Evolutionary conservation across 92 coral and sea anemone genomes (phyloP).

Genomic region (Porites divaricata): DNA sequence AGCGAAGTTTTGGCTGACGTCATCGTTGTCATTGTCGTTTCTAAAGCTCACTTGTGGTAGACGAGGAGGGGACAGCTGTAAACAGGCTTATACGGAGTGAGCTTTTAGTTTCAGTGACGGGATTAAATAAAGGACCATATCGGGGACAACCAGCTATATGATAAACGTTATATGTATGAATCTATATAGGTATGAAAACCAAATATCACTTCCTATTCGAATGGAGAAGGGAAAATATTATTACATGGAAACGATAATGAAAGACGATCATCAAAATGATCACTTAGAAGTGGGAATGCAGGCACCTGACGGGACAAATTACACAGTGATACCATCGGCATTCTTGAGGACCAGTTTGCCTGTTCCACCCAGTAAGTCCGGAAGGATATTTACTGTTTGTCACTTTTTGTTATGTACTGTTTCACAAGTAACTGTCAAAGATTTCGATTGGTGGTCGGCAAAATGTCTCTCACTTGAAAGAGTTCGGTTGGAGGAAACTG

Average conservation of each 20-base stretch:
- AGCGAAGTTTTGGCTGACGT: too few species aligned
- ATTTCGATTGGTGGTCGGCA: too few species aligned
- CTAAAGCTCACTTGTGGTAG: too few species aligned
- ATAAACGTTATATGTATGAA: not conserved
- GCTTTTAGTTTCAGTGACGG: too few species aligned
- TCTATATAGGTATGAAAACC: not conserved
- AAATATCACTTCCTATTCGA: slow-evolving; percentile 62
- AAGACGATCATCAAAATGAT: slow-evolving; percentile 74
- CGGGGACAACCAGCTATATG: not conserved
- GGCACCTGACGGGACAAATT: slow-evolving; percentile 68
- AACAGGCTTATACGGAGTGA: too few species aligned
- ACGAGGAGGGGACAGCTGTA: too few species aligned
- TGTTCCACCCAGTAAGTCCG: not conserved
- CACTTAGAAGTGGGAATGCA: slow-evolving; percentile 70
- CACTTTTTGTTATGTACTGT: too few species aligned
- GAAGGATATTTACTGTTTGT: too few species aligned
- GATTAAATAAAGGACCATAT: not conserved
- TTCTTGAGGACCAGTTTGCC: slow-evolving; percentile 59
- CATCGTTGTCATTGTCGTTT: too few species aligned
- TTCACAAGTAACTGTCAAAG: too few species aligned
- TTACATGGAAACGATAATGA: slow-evolving; percentile 77
- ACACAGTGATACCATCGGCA: slow-evolving; percentile 64
- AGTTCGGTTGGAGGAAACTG: too few species aligned
- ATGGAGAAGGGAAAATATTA: slow-evolving; percentile 66
- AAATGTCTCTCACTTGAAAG: too few species aligned